Percentiles rank a stretch among this genome's conserved stretches.
Conservation (phyloP, 23 tunicate species). For the Styela clava region DNA sequence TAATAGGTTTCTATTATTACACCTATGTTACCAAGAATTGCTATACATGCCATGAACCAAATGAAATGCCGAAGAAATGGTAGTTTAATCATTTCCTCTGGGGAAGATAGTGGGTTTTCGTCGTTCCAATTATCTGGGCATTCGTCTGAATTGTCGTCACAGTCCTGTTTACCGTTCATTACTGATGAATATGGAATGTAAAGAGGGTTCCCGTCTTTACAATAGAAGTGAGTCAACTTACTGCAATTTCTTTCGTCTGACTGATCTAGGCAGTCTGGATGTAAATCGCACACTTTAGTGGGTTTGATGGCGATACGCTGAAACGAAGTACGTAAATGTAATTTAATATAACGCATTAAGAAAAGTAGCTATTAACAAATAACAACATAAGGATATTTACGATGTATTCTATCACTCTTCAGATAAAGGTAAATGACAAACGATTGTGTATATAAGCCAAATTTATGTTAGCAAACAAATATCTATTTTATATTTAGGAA, state of each 20-base stretch:
- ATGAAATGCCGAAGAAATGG: constrained; percentile 16
- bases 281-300: constrained; percentile 9
- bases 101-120: constrained; percentile 32
- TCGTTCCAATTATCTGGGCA: constrained; percentile 28
- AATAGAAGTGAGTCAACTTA: constrained; percentile 33
- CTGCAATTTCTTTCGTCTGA: constrained; percentile 40
- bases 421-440: no score
- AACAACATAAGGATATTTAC: no score
- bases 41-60: constrained; percentile 38
- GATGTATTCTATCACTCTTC: no score
- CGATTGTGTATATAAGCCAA: no score
- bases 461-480: no score
- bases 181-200: constrained; percentile 23
- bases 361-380: no score
- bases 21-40: constrained; percentile 19
- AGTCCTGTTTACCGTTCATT: constrained; percentile 45
- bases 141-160: constrained; percentile 44
- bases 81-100: constrained; percentile 21
- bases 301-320: not conserved
- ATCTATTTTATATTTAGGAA: no score
- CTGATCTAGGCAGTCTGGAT: constrained; percentile 34
- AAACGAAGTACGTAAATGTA: not conserved
- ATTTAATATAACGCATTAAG: no score
- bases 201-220: constrained; percentile 37
- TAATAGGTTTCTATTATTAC: constrained; percentile 1